Percentiles rank a stretch among this genome's conserved stretches.
Conservation (phyloP, 2,797 vertebrate species). For the Peromyscus aztecus region DNA sequence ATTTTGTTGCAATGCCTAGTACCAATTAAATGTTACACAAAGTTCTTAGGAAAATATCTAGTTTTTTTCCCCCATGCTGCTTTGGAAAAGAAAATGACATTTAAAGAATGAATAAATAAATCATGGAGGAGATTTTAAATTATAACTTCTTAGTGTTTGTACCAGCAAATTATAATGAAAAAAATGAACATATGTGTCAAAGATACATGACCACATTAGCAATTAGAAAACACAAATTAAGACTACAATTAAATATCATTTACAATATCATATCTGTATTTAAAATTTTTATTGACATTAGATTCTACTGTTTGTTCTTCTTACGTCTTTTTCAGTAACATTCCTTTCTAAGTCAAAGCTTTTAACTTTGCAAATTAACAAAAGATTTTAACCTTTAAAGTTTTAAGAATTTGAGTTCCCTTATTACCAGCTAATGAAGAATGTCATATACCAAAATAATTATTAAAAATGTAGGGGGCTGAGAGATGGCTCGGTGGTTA, state of each 20-base stretch:
- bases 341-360: conserved; percentile 49
- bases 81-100: conserved; percentile 62
- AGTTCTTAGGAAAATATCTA: conserved; percentile 64
- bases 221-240: conserved; percentile 5
- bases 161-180: conserved; percentile 58
- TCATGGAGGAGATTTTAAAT: conserved; percentile 40
- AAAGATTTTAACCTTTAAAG: conserved; percentile 58
- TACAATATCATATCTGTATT: background rate
- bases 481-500: background rate
- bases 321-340: conserved; percentile 16
- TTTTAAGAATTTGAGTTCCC: conserved; percentile 13
- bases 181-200: background rate
- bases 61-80: background rate
- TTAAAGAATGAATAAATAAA: conserved; percentile 42
- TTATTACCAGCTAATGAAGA: conserved; percentile 43
- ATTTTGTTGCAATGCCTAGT: conserved; percentile 35
- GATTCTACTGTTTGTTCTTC: conserved; percentile 27
- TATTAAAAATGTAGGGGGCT: background rate
- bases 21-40: conserved; percentile 20
- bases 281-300: background rate
- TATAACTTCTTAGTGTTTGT: conserved; percentile 45
- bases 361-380: conserved; percentile 55
- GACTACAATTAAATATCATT: background rate
- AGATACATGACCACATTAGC: background rate
- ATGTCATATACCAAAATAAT: conserved; percentile 36